Percentiles rank a stretch among this genome's conserved stretches.
Evolutionary conservation across 2,113 vertebrate species (phyloP).

Genomic region (Empidonax alnorum): DNA sequence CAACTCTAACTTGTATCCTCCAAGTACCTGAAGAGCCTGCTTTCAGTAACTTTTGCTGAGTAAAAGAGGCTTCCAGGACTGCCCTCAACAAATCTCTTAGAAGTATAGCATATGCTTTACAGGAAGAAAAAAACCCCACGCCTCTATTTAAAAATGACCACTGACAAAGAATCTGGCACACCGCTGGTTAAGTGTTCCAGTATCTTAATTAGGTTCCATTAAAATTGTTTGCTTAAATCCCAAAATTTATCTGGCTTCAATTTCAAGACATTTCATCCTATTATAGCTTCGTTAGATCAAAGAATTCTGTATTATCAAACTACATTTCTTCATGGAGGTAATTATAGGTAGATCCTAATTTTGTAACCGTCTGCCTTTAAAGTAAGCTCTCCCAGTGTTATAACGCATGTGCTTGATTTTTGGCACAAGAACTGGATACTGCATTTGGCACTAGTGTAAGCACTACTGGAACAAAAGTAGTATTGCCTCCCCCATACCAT

Average conservation of each 20-base stretch:
- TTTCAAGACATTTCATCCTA: constrained; percentile 11
- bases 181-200: background rate
- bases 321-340: constrained; percentile 12
- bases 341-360: constrained; percentile 34
- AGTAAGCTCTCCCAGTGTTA: background rate
- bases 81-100: background rate
- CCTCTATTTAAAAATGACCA: background rate
- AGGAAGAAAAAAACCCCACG: background rate
- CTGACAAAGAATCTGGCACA: background rate
- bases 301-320: constrained; percentile 36
- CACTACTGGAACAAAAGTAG: constrained; percentile 59
- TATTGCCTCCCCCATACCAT: constrained; percentile 30
- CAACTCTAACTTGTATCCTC: background rate
- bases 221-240: constrained; percentile 14
- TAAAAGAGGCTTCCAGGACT: background rate
- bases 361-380: background rate
- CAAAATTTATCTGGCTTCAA: constrained; percentile 9
- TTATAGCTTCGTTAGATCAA: constrained; percentile 25
- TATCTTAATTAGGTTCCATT: constrained; percentile 12
- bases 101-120: background rate
- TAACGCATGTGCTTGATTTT: background rate
- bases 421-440: constrained; percentile 28
- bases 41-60: background rate
- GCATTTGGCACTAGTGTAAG: constrained; percentile 36
- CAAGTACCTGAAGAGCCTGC: background rate